Base-by-base conservation (phyloP, 1,140 invertebrate genomes). In the Drosophila simulans region DNA sequence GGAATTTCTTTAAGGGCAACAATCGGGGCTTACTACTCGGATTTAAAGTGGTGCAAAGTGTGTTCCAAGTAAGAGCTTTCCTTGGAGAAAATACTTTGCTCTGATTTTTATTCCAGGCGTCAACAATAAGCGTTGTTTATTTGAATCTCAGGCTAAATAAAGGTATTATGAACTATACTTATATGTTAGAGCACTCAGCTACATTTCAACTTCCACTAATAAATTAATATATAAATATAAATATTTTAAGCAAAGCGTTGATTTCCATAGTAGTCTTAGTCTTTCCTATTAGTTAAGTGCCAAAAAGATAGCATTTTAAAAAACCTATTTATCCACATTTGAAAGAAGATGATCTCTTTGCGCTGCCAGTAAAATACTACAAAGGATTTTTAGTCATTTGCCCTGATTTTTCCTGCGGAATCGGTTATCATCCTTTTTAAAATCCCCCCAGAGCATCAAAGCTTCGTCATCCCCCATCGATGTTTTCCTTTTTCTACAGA, bases 401-500 rank as follows among this genome's bases (percentile, higher is more conserved):
- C 12, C 1, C 34, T 5, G 22, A 43, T 56, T 51, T 53, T 12
- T 20, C 0, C 8, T 7, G 2, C n/a, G n/a, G 12, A 55, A 31
- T 40, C 35, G 15, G 37, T 34, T 25, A 51, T 52, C 46, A 59
- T 63, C 46, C 37, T 40, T 58, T 75, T 80, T 77, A 25, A 40
- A 45, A 57, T 59, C 22, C 46, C 22, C 25, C 48, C 35, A 60
- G 58, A 68, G 64, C 46, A 68, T 68, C 59, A 64, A n/a, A 27
- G 27, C 37, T 64, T 68, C 64, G 64, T 43, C 35, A 43, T 37
- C 20, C 20, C 57, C 25, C 13, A 8, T 7, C 22, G 5, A 11
- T 64, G 15, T 65, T 77, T 58, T 55, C 17, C 13, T 53, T 53
- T 55, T 71, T 58, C 42, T 43, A 62, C 73, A 60, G 60, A 86